Conservation (phyloP, 2,888 invertebrate species). For the Xestia ashworthii region DNA sequence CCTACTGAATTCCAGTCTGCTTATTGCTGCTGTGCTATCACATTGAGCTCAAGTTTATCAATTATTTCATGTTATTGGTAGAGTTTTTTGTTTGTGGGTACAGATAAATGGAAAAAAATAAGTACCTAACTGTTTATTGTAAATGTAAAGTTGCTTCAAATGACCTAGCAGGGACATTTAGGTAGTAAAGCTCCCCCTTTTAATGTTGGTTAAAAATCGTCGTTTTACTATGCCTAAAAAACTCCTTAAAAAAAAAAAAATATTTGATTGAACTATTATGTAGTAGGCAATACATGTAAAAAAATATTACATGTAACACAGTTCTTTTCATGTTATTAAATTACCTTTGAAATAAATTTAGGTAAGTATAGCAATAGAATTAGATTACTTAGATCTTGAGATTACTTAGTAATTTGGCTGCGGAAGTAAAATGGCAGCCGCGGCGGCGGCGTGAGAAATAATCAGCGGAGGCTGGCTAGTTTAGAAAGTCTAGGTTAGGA, state of each 20-base stretch:
- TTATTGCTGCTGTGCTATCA: neutral
- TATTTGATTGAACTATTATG: no score
- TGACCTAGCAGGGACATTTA: neutral
- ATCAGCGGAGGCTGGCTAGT: neutral
- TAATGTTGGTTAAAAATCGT: neutral
- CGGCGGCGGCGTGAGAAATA: neutral
- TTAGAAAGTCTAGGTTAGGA: conserved; percentile 4
- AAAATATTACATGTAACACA: no score
- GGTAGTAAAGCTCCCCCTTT: neutral
- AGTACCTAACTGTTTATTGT: neutral
- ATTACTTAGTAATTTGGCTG: conserved; percentile 9
- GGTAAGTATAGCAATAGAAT: no score
- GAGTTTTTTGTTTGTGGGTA: neutral
- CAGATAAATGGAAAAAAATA: neutral
- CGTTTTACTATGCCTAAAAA: no score
- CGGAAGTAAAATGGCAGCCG: neutral
- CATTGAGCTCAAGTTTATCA: neutral
- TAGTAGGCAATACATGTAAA: neutral
- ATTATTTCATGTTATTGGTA: neutral
- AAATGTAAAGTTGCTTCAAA: neutral
- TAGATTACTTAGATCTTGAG: no score
- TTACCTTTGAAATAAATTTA: no score
- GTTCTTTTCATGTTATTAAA: no score
- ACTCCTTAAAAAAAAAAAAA: no score
- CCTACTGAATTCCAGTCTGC: neutral